These are phyloP conservation scores for Apostichopus leukothele DNA, from an alignment of 53 echinoderm and acorn worm species.

Conservation along the genomic window DNA sequence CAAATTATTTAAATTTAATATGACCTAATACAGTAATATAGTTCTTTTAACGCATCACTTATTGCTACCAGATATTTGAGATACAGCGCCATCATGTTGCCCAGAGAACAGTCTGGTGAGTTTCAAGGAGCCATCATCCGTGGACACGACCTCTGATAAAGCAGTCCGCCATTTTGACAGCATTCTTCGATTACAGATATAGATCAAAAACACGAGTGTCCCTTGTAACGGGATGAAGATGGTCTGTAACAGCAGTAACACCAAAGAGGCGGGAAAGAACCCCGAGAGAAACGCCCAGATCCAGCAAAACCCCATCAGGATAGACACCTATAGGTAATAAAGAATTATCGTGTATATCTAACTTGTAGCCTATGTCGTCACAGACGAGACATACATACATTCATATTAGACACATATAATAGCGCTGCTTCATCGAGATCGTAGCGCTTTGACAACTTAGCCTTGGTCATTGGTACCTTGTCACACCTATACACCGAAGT, in stretches of 20 bases:
- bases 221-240: conserved; percentile 6
- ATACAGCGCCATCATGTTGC: neutral
- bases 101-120: neutral
- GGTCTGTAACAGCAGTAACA: neutral
- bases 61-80: too few relatives aligned
- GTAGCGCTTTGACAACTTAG: too few relatives aligned
- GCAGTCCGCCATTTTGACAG: neutral
- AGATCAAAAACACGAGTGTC: conserved; percentile 1
- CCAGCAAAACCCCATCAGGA: conserved; percentile 29
- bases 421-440: too few relatives aligned
- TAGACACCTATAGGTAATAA: neutral
- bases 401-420: too few relatives aligned
- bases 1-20: too few relatives aligned
- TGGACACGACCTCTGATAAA: neutral
- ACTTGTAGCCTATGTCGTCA: too few relatives aligned
- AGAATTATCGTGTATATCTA: too few relatives aligned
- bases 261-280: neutral
- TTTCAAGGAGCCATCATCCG: neutral
- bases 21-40: too few relatives aligned
- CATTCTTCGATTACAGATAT: conserved; percentile 16
- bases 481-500: too few relatives aligned
- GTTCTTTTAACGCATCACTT: too few relatives aligned
- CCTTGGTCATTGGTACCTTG: too few relatives aligned
- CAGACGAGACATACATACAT: too few relatives aligned
- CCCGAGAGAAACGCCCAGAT: neutral